phyloP scores from a whole-genome alignment of 2,888 invertebrate species.

The Dasysyrphus tricinctus region DNA sequence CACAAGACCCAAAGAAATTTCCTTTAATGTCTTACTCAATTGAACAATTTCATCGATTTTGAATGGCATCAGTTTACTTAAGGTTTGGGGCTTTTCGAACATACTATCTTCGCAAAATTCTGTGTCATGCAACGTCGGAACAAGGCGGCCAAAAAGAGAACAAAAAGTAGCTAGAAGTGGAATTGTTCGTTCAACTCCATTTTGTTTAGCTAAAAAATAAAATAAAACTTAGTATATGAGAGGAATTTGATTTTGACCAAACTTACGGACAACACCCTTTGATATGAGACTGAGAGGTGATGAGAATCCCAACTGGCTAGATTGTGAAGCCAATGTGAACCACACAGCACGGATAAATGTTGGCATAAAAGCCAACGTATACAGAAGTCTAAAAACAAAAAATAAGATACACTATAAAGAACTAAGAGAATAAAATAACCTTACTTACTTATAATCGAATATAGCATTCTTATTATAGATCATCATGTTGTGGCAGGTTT shows the following conservation, averaged over 20 bases:
- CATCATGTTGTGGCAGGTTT: slow-evolving; percentile 92
- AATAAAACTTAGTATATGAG: not conserved
- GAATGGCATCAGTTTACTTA: slow-evolving; percentile 85
- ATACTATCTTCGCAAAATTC: slow-evolving; percentile 88
- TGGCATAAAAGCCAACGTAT: slow-evolving; percentile 91
- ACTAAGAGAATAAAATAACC: not conserved
- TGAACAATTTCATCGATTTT: slow-evolving; percentile 89
- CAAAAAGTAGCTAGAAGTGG: slow-evolving; percentile 93
- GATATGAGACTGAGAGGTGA: slow-evolving; percentile 82
- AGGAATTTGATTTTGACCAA: not conserved
- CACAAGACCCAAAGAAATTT: slow-evolving; percentile 92
- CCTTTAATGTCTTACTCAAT: slow-evolving; percentile 89
- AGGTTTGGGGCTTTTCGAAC: slow-evolving; percentile 77
- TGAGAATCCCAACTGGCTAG: slow-evolving; percentile 82
- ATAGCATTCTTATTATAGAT: slow-evolving; percentile 92
- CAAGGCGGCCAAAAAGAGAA: slow-evolving; percentile 90
- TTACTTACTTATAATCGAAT: slow-evolving; percentile 91
- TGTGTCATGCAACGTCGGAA: slow-evolving; percentile 93
- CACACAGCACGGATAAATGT: slow-evolving; percentile 91
- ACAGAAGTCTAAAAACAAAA: slow-evolving; percentile 86
- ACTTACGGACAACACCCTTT: slow-evolving; percentile 83
- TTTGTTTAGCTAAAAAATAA: slow-evolving; percentile 84
- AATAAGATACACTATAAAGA: not conserved
- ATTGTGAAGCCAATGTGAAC: slow-evolving; percentile 84
- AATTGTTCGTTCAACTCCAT: slow-evolving; percentile 86